Evolutionary conservation across 2,888 invertebrate genomes (phyloP).

Genomic region (Thalpophila matura): DNA sequence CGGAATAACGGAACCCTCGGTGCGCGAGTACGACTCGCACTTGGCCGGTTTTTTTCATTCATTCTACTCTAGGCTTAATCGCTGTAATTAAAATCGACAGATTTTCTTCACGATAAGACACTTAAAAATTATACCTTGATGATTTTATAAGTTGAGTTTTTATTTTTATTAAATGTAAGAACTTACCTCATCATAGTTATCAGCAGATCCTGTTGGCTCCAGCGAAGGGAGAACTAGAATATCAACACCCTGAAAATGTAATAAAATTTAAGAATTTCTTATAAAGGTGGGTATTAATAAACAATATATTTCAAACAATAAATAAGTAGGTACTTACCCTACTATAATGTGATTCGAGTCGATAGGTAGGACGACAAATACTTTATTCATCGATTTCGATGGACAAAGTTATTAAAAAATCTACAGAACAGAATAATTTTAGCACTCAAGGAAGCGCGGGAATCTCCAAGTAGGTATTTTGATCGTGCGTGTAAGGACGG

Average conservation of each 20-base stretch:
- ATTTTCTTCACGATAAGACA: not conserved
- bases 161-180: not conserved
- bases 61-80: not conserved
- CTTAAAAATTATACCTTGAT: not conserved
- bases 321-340: too few species aligned
- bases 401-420: too few species aligned
- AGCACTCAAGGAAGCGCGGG: not conserved
- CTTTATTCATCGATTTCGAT: too few species aligned
- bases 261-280: not conserved
- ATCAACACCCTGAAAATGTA: constrained; percentile 74
- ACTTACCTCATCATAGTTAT: constrained; percentile 78
- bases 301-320: too few species aligned
- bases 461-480: constrained; percentile 10
- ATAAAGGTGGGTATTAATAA: not conserved
- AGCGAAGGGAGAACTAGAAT: constrained; percentile 73
- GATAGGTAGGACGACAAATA: too few species aligned
- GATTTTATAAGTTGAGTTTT: not conserved
- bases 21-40: too few species aligned
- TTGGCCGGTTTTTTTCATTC: too few species aligned
- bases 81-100: not conserved
- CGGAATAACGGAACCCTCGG: too few species aligned
- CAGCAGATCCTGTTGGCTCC: constrained; percentile 47
- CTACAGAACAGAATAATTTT: constrained; percentile 31
- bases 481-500: not conserved
- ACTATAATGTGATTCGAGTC: too few species aligned